Evolutionary conservation across 1,140 invertebrate genomes (phyloP).

Genomic region (Drosophila leontia): DNA sequence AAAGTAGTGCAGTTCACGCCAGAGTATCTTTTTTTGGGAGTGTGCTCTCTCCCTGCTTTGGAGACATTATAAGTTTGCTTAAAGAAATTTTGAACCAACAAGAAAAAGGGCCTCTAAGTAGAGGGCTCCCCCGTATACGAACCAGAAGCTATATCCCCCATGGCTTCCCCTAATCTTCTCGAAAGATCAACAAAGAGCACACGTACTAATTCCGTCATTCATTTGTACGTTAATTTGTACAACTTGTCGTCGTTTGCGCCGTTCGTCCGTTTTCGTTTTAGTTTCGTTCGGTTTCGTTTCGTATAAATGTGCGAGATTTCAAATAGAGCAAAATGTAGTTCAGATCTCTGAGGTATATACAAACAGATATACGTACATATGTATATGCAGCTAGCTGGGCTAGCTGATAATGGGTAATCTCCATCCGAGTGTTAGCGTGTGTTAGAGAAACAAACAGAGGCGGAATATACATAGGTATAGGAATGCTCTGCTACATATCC

Average conservation of each 20-base stretch:
- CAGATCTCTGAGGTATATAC: slow-evolving; percentile 58
- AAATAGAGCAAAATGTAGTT: slow-evolving; percentile 79
- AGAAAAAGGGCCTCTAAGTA: slow-evolving; percentile 9
- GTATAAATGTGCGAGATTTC: slow-evolving; percentile 80
- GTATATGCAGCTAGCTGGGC: not conserved
- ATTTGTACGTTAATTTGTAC: slow-evolving; percentile 82
- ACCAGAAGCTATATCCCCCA: slow-evolving; percentile 11
- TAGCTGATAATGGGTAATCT: slow-evolving; percentile 66
- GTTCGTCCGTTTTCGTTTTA: slow-evolving; percentile 49
- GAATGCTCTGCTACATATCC: slow-evolving; percentile 6
- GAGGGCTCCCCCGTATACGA: not conserved
- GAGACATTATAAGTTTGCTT: slow-evolving; percentile 22
- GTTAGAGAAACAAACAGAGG: slow-evolving; percentile 61
- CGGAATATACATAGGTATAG: not conserved
- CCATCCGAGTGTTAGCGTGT: slow-evolving; percentile 40
- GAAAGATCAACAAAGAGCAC: slow-evolving; percentile 55
- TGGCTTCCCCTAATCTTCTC: slow-evolving; percentile 13
- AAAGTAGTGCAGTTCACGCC: not conserved
- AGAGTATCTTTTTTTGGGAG: slow-evolving; percentile 4
- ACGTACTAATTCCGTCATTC: slow-evolving; percentile 80
- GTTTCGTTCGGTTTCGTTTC: slow-evolving; percentile 57
- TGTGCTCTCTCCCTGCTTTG: not conserved
- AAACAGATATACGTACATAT: slow-evolving; percentile 21
- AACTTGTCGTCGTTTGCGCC: slow-evolving; percentile 59
- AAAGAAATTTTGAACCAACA: slow-evolving; percentile 5